phyloP scores from a whole-genome alignment of 2,888 invertebrate species.

The Neoaliturus tenellus region DNA sequence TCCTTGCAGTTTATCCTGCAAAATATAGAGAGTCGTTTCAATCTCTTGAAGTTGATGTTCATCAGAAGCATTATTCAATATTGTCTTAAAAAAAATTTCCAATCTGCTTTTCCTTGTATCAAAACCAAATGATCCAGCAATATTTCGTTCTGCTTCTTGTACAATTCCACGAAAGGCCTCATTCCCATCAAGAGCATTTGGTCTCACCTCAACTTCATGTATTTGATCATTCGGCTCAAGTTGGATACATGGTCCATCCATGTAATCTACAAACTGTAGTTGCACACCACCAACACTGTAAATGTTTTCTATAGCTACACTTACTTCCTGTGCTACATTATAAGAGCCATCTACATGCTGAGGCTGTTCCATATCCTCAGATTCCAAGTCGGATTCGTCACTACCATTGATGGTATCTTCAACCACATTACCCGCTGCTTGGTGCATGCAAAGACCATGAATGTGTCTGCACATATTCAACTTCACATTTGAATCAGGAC shows the following conservation, averaged over 20 bases:
- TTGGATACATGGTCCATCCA: background rate
- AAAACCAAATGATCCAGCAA: background rate
- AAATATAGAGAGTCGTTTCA: background rate
- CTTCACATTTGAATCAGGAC: background rate
- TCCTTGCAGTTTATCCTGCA: background rate
- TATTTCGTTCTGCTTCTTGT: background rate
- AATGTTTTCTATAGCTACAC: background rate
- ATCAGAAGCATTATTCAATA: background rate
- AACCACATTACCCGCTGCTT: background rate
- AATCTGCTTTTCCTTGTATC: background rate
- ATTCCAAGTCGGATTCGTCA: background rate
- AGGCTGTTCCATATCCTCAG: background rate
- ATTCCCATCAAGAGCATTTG: too few relatives aligned
- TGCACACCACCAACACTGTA: background rate
- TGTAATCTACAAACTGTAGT: background rate
- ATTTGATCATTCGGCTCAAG: too few relatives aligned
- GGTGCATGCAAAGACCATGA: background rate
- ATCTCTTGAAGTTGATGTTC: background rate
- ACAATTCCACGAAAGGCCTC: background rate
- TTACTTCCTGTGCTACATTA: background rate
- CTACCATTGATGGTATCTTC: background rate
- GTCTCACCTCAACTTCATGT: too few relatives aligned
- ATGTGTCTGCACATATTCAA: background rate
- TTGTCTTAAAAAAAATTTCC: background rate
- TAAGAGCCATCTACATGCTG: background rate